Conservation (phyloP, 1,140 invertebrate species). For the Heliconius hewitsoni region DNA sequence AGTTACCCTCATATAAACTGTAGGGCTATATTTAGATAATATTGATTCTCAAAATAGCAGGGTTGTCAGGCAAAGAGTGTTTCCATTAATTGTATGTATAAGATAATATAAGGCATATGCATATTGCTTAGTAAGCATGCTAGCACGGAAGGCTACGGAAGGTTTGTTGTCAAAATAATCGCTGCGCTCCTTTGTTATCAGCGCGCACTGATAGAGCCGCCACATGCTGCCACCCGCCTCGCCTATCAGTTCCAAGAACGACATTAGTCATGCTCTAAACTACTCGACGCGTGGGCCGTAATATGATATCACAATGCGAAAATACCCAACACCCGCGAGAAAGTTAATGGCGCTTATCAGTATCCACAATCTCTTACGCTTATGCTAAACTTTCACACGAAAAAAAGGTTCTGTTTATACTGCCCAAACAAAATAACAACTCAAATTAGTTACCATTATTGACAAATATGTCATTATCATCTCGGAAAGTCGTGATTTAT, state of each 20-base stretch:
- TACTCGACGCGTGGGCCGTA: slow-evolving; percentile 80
- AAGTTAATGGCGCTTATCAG: slow-evolving; percentile 83
- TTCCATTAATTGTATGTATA: slow-evolving; percentile 10
- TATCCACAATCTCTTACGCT: slow-evolving; percentile 80
- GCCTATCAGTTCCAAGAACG: slow-evolving; percentile 78
- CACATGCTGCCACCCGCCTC: slow-evolving; percentile 62
- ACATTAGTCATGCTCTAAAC: slow-evolving; percentile 79
- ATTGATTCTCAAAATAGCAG: slow-evolving; percentile 77
- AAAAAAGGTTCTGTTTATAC: slow-evolving; percentile 66
- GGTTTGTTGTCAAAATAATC: slow-evolving; percentile 45
- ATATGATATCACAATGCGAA: slow-evolving; percentile 83
- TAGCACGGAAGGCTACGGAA: background rate
- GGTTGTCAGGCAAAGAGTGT: slow-evolving; percentile 31
- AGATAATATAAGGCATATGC: background rate
- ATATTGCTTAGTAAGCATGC: background rate
- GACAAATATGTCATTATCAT: slow-evolving; percentile 81
- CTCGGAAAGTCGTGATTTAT: slow-evolving; percentile 80
- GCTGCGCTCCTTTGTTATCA: slow-evolving; percentile 78
- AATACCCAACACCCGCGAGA: slow-evolving; percentile 82
- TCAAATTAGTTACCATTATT: slow-evolving; percentile 75
- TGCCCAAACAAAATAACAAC: slow-evolving; percentile 49
- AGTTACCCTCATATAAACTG: slow-evolving; percentile 69
- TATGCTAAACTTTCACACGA: slow-evolving; percentile 81
- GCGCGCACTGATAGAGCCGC: slow-evolving; percentile 61
- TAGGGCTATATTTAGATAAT: slow-evolving; percentile 76